Evolutionary conservation across 2,888 invertebrate species (phyloP).

Genomic region (Scaptomyza tumidula): DNA sequence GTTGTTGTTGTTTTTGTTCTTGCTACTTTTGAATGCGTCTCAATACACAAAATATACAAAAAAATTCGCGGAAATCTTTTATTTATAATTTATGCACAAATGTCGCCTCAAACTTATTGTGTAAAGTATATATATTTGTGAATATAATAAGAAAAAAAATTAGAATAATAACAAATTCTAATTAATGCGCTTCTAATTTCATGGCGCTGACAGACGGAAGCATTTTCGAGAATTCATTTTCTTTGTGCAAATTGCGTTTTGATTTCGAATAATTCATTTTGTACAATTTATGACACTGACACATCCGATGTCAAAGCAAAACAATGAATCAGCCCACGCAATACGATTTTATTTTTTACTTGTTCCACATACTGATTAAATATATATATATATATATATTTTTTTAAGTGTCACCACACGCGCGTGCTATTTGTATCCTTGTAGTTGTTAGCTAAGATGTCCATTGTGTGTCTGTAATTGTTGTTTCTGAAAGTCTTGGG

Average conservation of each 20-base stretch:
- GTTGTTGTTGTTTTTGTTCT: slow-evolving; percentile 18
- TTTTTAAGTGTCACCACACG: slow-evolving; percentile 39
- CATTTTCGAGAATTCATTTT: slow-evolving; percentile 44
- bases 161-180: slow-evolving; percentile 73
- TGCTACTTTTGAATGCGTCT: slow-evolving; percentile 26
- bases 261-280: slow-evolving; percentile 74
- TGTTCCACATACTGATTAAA: slow-evolving; percentile 6
- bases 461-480: slow-evolving; percentile 17
- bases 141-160: slow-evolving; percentile 36
- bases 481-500: slow-evolving; percentile 26
- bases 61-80: slow-evolving; percentile 70
- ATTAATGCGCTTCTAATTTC: slow-evolving; percentile 81
- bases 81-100: slow-evolving; percentile 68
- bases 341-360: slow-evolving; percentile 32
- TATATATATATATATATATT: slow-evolving; percentile 15
- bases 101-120: slow-evolving; percentile 72
- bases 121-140: slow-evolving; percentile 10
- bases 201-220: slow-evolving; percentile 71
- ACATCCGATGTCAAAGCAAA: slow-evolving; percentile 20
- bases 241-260: slow-evolving; percentile 70
- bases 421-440: slow-evolving; percentile 59
- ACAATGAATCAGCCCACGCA: slow-evolving; percentile 70
- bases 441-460: slow-evolving; percentile 15
- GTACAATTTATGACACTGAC: slow-evolving; percentile 66
- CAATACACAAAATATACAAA: slow-evolving; percentile 45